A percentile compares a stretch with the other conserved stretches of the same genome.
phyloP scores from a whole-genome alignment of 1,140 invertebrate genomes.

The Phortica variegata region DNA sequence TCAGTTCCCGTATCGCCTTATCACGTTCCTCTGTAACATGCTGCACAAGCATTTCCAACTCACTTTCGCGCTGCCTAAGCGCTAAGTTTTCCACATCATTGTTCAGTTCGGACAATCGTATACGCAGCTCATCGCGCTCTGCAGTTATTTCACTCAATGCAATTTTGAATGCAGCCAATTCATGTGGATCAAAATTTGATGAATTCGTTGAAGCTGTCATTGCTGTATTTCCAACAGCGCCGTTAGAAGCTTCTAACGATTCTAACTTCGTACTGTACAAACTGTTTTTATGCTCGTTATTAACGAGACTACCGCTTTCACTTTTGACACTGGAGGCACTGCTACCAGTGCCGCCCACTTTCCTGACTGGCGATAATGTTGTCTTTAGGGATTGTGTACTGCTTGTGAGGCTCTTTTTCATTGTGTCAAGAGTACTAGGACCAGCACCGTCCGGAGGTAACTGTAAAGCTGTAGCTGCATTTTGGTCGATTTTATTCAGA shows the following conservation, averaged over 20 bases:
- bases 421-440: slow-evolving; percentile 16
- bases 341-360: slow-evolving; percentile 17
- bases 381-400: slow-evolving; percentile 37
- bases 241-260: slow-evolving; percentile 27
- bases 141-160: slow-evolving; percentile 38
- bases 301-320: slow-evolving; percentile 17
- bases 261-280: too few relatives aligned
- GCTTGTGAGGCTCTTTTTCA: slow-evolving; percentile 35
- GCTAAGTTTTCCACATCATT: slow-evolving; percentile 27
- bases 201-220: slow-evolving; percentile 5
- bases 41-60: slow-evolving; percentile 44
- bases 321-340: slow-evolving; percentile 33
- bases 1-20: slow-evolving; percentile 38
- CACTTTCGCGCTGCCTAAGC: slow-evolving; percentile 26
- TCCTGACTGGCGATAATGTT: slow-evolving; percentile 24
- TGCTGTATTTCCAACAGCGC: neutral
- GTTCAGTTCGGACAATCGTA: slow-evolving; percentile 32
- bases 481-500: slow-evolving; percentile 81
- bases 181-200: slow-evolving; percentile 27
- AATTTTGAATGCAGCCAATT: slow-evolving; percentile 46
- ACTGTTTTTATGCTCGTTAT: too few relatives aligned
- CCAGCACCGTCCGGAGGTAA: too few relatives aligned
- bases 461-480: slow-evolving; percentile 71
- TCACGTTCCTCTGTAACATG: slow-evolving; percentile 57
- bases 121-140: slow-evolving; percentile 43